Percentiles rank a stretch among this genome's conserved stretches.
phyloP scores from a whole-genome alignment of 23 tunicate species.

The Ciona savignyi region DNA sequence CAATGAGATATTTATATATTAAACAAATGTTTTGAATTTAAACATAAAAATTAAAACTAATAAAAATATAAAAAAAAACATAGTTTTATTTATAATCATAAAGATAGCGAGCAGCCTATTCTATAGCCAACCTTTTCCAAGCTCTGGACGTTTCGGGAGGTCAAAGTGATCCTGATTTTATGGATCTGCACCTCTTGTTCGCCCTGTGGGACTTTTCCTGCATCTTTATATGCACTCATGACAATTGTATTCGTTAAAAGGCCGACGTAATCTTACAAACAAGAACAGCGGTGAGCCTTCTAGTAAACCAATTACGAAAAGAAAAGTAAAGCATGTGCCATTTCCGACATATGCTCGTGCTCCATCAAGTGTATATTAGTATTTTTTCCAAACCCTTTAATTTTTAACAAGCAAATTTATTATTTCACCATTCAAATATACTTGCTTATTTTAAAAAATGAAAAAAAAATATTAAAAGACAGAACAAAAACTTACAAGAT shows the following conservation, averaged over 20 bases:
- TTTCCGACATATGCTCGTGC: not conserved
- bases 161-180: slow-evolving; percentile 91
- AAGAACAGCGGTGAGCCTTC: slow-evolving; percentile 99
- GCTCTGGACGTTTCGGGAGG: slow-evolving; percentile 83
- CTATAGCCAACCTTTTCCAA: slow-evolving; percentile 80
- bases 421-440: too few relatives aligned
- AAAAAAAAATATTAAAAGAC: too few relatives aligned
- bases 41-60: too few relatives aligned
- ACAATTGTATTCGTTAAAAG: slow-evolving; percentile 4
- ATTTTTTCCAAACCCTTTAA: not conserved
- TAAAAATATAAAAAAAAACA: too few relatives aligned
- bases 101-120: too few relatives aligned
- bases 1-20: too few relatives aligned
- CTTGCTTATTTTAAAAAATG: too few relatives aligned
- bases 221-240: slow-evolving; percentile 91
- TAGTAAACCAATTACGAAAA: slow-evolving; percentile 6
- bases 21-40: too few relatives aligned
- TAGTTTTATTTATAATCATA: too few relatives aligned
- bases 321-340: not conserved
- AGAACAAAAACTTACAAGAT: too few relatives aligned
- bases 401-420: not conserved
- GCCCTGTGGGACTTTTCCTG: slow-evolving; percentile 75
- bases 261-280: slow-evolving; percentile 90
- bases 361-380: not conserved
- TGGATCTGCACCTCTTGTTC: slow-evolving; percentile 73